Evolutionary conservation across 2,797 vertebrate species (phyloP).

Genomic region (Gymnoscopelus microlampas): DNA sequence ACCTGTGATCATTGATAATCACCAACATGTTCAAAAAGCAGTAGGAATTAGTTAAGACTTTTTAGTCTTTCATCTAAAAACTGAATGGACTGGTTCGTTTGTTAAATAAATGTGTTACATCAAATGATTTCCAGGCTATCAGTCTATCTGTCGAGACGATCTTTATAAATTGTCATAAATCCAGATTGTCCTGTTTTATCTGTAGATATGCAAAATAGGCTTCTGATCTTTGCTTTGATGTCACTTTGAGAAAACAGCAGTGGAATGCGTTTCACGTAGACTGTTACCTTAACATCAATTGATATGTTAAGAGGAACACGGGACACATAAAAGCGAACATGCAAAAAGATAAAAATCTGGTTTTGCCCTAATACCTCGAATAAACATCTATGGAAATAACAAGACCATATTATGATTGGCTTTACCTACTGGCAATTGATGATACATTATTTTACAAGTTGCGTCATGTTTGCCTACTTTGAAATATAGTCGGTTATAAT

Average conservation of each 20-base stretch:
- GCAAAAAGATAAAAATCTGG: slow-evolving; percentile 78
- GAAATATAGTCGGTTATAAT: too few species aligned
- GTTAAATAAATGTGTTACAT: too few species aligned
- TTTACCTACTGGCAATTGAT: too few species aligned
- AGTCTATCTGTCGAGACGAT: slow-evolving; percentile 61
- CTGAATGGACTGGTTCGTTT: too few species aligned
- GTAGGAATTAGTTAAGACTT: too few species aligned
- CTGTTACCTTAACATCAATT: slow-evolving; percentile 81
- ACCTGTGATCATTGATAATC: too few species aligned
- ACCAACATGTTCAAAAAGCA: too few species aligned
- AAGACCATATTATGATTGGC: too few species aligned
- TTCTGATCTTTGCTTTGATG: slow-evolving; percentile 85
- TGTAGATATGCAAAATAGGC: slow-evolving; percentile 72
- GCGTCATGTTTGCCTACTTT: too few species aligned
- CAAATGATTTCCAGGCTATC: slow-evolving; percentile 11
- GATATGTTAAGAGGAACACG: slow-evolving; percentile 86
- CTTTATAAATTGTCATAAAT: slow-evolving; percentile 61
- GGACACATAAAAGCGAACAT: slow-evolving; percentile 74
- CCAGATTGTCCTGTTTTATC: slow-evolving; percentile 56
- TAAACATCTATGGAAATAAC: slow-evolving; percentile 63
- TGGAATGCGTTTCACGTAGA: slow-evolving; percentile 84
- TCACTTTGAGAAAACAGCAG: slow-evolving; percentile 83
- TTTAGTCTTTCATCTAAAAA: too few species aligned
- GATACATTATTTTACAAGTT: too few species aligned
- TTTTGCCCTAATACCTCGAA: slow-evolving; percentile 81